These are phyloP conservation scores for Tachypleus tridentatus DNA, from an alignment of 1,140 invertebrate species.

Conservation along the genomic window DNA sequence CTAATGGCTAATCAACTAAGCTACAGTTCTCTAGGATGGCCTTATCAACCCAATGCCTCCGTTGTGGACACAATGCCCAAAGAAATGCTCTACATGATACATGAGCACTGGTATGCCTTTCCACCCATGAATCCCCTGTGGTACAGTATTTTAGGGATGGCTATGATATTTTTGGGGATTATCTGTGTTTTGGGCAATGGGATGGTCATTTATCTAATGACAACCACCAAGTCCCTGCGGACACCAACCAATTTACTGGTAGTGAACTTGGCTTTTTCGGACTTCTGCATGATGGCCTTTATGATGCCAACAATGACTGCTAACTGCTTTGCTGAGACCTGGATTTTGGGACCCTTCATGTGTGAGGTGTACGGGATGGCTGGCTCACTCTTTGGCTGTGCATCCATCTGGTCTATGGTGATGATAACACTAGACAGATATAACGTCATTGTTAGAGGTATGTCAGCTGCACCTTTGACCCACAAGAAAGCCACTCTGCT, in stretches of 20 bases:
- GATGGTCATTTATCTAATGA: conserved; percentile 75
- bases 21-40: conserved; percentile 2
- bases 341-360: conserved; percentile 64
- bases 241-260: conserved; percentile 73
- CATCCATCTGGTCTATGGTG: conserved; percentile 70
- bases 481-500: conserved; percentile 50
- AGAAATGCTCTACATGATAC: conserved; percentile 58
- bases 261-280: conserved; percentile 71
- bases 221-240: conserved; percentile 54
- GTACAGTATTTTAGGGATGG: conserved; percentile 61
- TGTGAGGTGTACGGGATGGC: conserved; percentile 66
- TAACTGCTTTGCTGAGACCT: conserved; percentile 74
- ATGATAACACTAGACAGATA: conserved; percentile 69
- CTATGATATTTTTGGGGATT: conserved; percentile 54
- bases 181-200: conserved; percentile 60
- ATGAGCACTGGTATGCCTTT: conserved; percentile 60
- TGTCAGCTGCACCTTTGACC: conserved; percentile 54
- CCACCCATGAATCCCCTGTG: conserved; percentile 61
- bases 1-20: no score
- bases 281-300: conserved; percentile 71
- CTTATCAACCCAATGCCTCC: conserved; percentile 42
- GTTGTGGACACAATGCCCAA: conserved; percentile 55
- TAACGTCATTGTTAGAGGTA: conserved; percentile 69
- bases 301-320: conserved; percentile 62
- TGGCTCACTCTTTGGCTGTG: conserved; percentile 64